Conservation (phyloP, 2,113 vertebrate genomes). For the Misgurnus mizolepis region DNA sequence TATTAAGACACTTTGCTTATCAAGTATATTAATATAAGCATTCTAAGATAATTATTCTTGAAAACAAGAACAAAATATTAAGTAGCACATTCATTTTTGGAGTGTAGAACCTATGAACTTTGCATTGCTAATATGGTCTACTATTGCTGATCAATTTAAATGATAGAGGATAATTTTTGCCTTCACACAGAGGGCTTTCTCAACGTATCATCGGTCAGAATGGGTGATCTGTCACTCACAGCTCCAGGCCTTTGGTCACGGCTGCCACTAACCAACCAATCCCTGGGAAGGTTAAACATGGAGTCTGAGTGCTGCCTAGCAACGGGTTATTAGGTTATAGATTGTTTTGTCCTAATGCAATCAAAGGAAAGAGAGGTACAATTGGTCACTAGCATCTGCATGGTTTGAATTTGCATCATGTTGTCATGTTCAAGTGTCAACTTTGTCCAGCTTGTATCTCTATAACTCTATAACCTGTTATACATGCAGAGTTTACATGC, state of each 20-base stretch:
- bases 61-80: no score
- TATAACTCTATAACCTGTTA: no score
- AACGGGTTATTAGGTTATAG: constrained; percentile 19
- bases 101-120: no score
- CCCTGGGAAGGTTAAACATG: background rate
- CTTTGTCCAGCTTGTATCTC: no score
- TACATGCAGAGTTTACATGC: no score
- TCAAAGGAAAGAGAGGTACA: background rate
- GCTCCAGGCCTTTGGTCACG: background rate
- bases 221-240: constrained; percentile 9
- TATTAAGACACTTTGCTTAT: no score
- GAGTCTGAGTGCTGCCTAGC: constrained; percentile 8
- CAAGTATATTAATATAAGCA: no score
- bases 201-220: background rate
- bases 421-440: no score
- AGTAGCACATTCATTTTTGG: no score
- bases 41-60: no score
- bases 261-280: constrained; percentile 34
- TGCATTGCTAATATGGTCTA: no score
- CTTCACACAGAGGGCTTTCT: background rate
- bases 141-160: background rate
- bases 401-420: no score
- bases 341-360: background rate
- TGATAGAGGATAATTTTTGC: background rate
- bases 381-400: background rate